Evolutionary conservation across 1,140 invertebrate genomes (phyloP).

Genomic region (Thalassaphorura encarpata): DNA sequence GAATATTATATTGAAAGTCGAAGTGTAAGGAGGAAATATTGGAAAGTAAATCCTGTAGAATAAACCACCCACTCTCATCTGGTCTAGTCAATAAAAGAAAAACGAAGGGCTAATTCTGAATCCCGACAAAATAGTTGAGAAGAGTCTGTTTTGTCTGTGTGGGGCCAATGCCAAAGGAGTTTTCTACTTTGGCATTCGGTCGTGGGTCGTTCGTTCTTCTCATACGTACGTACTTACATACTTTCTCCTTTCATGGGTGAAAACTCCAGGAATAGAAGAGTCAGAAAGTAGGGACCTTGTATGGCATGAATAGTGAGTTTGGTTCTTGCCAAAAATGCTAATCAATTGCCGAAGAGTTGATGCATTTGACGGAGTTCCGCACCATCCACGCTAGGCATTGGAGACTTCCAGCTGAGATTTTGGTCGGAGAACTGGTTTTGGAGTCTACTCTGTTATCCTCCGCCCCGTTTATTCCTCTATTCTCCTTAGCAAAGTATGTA

Average conservation of each 20-base stretch:
- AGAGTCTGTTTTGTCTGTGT: not conserved
- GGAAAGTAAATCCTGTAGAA: no score
- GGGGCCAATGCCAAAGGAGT: not conserved
- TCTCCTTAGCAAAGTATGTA: slow-evolving; percentile 7
- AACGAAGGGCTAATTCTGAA: not conserved
- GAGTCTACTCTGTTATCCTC: no score
- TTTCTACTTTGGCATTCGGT: not conserved
- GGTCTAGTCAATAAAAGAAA: not conserved
- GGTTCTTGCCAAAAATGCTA: slow-evolving; percentile 31
- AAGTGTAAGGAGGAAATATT: no score
- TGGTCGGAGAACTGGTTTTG: no score
- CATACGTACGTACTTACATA: not conserved
- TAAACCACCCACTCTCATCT: no score
- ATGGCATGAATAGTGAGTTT: slow-evolving; percentile 10
- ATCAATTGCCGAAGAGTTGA: slow-evolving; percentile 29
- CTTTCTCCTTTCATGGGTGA: not conserved
- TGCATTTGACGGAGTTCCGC: slow-evolving; percentile 9
- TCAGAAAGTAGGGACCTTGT: not conserved
- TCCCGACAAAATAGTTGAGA: not conserved
- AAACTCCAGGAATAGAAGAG: not conserved
- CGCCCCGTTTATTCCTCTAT: slow-evolving; percentile 2
- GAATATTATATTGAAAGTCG: not conserved
- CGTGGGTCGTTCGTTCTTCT: not conserved
- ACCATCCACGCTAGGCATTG: not conserved
- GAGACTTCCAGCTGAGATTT: not conserved